phyloP scores from a whole-genome alignment of 30 jellyfish, hydroid and myxozoan species.

The Sanderia malayensis region DNA sequence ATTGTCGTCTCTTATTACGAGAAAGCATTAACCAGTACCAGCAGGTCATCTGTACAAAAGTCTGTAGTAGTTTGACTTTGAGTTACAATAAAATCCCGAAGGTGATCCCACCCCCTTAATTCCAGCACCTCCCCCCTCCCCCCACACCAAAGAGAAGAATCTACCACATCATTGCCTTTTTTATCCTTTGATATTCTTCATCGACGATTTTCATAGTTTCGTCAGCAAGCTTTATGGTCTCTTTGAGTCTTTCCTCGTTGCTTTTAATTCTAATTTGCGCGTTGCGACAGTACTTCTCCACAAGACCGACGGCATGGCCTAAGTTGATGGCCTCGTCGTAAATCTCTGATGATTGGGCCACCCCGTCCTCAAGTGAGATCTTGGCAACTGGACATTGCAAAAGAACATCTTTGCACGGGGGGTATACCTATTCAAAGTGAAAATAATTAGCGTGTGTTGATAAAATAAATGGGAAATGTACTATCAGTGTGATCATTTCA shows the following conservation, averaged over 20 bases:
- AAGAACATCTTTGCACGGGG: slow-evolving; percentile 60
- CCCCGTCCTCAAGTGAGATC: slow-evolving; percentile 49
- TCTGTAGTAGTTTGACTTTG: too few species aligned
- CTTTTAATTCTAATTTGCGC: slow-evolving; percentile 21
- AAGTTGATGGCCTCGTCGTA: slow-evolving; percentile 27
- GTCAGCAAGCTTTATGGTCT: slow-evolving; percentile 70
- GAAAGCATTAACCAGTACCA: not conserved
- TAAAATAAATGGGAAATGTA: not conserved
- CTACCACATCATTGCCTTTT: slow-evolving; percentile 88
- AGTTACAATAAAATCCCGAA: too few species aligned
- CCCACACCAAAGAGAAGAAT: not conserved
- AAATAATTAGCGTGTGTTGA: not conserved
- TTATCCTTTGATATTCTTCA: slow-evolving; percentile 61
- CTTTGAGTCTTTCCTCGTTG: slow-evolving; percentile 57
- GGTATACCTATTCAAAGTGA: slow-evolving; percentile 54
- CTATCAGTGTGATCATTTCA: too few species aligned
- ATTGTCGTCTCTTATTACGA: not conserved
- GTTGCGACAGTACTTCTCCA: slow-evolving; percentile 54
- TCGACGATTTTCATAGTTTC: slow-evolving; percentile 85
- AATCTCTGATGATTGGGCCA: slow-evolving; percentile 32
- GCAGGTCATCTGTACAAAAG: too few species aligned
- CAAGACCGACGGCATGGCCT: slow-evolving; percentile 55
- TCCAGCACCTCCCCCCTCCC: not conserved
- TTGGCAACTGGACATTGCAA: slow-evolving; percentile 72
- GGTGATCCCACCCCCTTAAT: not conserved